Conservation (phyloP, 2,888 invertebrate species). For the Eudasyphora cyanicolor region DNA sequence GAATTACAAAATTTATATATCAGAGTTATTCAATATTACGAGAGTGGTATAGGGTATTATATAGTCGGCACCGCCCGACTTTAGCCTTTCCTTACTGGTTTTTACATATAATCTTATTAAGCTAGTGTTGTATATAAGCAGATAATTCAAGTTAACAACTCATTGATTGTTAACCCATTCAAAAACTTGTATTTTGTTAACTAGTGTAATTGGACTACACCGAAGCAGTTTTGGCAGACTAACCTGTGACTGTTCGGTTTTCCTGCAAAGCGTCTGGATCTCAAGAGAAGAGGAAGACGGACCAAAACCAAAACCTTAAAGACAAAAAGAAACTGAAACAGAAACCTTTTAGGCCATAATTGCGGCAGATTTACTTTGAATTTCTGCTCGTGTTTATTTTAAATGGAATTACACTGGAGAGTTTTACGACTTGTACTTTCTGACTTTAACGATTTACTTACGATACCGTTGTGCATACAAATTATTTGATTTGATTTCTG, state of each 20-base stretch:
- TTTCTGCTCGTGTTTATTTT: slow-evolving; percentile 66
- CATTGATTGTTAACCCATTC: too few relatives aligned
- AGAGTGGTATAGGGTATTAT: too few relatives aligned
- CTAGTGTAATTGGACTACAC: background rate
- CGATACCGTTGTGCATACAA: slow-evolving; percentile 75
- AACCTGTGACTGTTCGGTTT: too few relatives aligned
- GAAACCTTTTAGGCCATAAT: slow-evolving; percentile 58
- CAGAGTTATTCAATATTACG: too few relatives aligned
- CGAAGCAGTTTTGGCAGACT: too few relatives aligned
- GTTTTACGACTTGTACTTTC: slow-evolving; percentile 74
- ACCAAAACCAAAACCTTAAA: background rate
- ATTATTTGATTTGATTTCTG: slow-evolving; percentile 73
- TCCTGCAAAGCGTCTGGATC: background rate
- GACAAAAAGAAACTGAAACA: background rate
- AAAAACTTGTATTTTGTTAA: too few relatives aligned
- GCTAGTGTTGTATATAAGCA: too few relatives aligned
- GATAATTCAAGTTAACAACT: too few relatives aligned
- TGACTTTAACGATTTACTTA: slow-evolving; percentile 72
- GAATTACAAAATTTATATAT: too few relatives aligned
- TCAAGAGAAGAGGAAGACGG: background rate
- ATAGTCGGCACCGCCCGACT: too few relatives aligned
- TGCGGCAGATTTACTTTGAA: slow-evolving; percentile 64
- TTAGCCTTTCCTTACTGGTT: too few relatives aligned
- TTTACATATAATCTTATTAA: too few relatives aligned
- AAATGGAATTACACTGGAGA: slow-evolving; percentile 66